Base-by-base conservation (phyloP, 2,113 vertebrate genomes). In the Macrotus californicus region DNA sequence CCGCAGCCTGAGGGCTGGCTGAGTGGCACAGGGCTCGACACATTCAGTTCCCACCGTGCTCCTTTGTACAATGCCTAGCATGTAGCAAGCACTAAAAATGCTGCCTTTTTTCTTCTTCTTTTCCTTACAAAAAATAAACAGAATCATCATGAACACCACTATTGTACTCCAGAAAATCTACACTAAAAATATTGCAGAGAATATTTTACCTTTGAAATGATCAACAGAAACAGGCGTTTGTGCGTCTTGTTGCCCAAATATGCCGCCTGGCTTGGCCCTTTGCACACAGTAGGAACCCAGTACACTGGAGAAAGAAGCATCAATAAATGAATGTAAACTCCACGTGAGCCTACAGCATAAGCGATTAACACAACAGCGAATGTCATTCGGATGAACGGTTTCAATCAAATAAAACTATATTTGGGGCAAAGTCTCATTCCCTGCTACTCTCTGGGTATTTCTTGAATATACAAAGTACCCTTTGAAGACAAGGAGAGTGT, bases 41-140 rank as follows among this genome's bases (percentile, higher is more conserved):
- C 94, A 94, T 96, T 95, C 92, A 94, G 94, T 87, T 96, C 94
- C 96, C 90, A 96, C 87, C 93, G 94, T 41, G 95, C 87, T 89
- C 92, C 70, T 97, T 31, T 29, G 12, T 36, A 31, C 7, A 93
- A 72, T 66, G 26, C 6, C 16, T 90, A 36, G 7, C 19, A 91
- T 26, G 26, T 36, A 86, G 14, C 43, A 87, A 94, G 43, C 72
- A 90, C 56, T 82, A 54, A 96, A 41, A 91, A 77, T 29, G 15
- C 43, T 72, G 59, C 15, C 79, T 88, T 94, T 61, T 21, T 61
- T 83, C 39, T 86, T 75, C 83, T 31, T 82, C 54, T 59, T 86
- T 86, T 36, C 2, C 31, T 77, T 87, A 89, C 86, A 79, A 88
- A 91, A 86, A 91, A 92, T 21, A 67, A 77, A 48, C 22, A 85